Base-by-base conservation (phyloP, 2,113 vertebrate genomes). In the Burhinus bistriatus region DNA sequence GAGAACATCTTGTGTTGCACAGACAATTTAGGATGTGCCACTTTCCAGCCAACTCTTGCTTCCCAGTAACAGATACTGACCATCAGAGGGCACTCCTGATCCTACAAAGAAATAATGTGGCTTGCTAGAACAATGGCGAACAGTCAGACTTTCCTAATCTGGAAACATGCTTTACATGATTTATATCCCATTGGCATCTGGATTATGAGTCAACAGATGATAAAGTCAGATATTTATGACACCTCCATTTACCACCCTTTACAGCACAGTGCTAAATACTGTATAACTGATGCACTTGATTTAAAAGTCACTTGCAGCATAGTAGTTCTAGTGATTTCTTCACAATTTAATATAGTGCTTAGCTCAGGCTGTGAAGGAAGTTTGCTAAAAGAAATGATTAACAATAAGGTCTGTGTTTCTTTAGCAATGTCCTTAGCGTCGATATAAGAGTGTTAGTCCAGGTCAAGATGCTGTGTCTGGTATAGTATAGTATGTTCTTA, bases 191-290 rank as follows among this genome's bases (percentile, higher is more conserved):
- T 82, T 96, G 97, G 95, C 94, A 93, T 98, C 94, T 98, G 97
- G 96, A 96, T 94, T 97, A 96, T 88, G 96, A 97, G 95, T 94
- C 97, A 97, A 97, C 97, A 98, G 97, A 97, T 95, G 95, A 98
- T 97, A 97, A 97, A 97, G 80, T 87, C 96, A 95, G 91, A 97
- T 98, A 97, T 98, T 98, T 97, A 96, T 96, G 96, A 97, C 78
- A 86, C 96, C 89, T 97, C 54, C 84, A 64, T 95, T 97, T 97
- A 93, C 90, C 96, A 96, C 96, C 61, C 94, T 97, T 92, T 90
- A 89, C 95, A 95, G 70, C 93, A 92, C 91, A 94, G 95, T 81
- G 92, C 94, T 98, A 97, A 97, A 97, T 93, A 96, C 91, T 7
- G 2, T 92, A 73, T 90, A 94, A 97, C 95, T 93, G 94, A 97